phyloP scores from a whole-genome alignment of 2,797 vertebrate species.

The Prunella strophiata region DNA sequence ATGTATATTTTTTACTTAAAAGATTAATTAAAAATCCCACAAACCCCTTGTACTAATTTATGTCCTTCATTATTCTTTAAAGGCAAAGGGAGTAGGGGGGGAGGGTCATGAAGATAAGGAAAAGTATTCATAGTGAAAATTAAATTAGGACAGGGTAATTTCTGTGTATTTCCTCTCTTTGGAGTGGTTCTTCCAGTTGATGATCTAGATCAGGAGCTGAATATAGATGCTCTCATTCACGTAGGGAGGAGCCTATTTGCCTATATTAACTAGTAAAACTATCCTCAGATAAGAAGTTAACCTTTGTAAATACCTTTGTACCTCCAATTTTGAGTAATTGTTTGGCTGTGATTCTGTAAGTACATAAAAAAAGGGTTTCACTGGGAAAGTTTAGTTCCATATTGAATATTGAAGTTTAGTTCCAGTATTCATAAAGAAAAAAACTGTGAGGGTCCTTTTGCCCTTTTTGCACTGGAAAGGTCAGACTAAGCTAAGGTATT shows the following conservation, averaged over 20 bases:
- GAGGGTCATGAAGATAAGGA: background rate
- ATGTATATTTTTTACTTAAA: background rate
- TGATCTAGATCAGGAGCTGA: conserved; percentile 32
- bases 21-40: background rate
- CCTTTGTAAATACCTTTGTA: background rate
- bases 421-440: background rate
- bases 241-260: background rate
- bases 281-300: background rate
- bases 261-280: background rate
- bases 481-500: background rate
- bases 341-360: background rate
- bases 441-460: background rate
- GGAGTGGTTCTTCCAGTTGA: background rate
- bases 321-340: background rate
- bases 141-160: conserved; percentile 14
- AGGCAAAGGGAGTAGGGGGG: background rate
- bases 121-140: background rate
- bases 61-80: background rate
- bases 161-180: background rate
- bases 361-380: background rate
- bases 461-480: background rate
- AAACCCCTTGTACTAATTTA: background rate
- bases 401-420: background rate
- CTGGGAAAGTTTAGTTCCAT: background rate
- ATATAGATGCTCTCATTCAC: conserved; percentile 22